Evolutionary conservation across 2,797 vertebrate genomes (phyloP).

Genomic region (Rousettus madagascariensis): DNA sequence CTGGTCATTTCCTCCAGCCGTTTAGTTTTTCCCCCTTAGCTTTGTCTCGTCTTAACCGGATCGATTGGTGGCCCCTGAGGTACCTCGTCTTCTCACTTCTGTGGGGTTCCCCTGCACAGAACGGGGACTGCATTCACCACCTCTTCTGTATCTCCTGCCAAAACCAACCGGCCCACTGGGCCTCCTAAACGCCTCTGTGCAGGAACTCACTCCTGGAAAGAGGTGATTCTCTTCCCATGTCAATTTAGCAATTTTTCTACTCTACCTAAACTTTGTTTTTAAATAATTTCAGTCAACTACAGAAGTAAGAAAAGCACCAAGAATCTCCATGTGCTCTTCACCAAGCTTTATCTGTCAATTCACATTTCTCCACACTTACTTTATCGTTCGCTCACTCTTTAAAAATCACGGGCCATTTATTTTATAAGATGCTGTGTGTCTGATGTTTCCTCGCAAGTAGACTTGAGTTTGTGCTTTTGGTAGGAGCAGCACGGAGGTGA

Average conservation of each 20-base stretch:
- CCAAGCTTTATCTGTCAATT: neutral
- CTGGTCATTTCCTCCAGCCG: neutral
- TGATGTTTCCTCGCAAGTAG: neutral
- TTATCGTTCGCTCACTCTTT: neutral
- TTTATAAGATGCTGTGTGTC: neutral
- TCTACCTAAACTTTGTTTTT: neutral
- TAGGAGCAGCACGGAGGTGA: neutral
- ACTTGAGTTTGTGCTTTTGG: neutral
- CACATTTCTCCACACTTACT: neutral
- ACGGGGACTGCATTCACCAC: too few relatives aligned
- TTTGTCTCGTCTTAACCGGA: neutral
- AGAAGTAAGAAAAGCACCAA: neutral
- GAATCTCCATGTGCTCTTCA: neutral
- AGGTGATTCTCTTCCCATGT: fast-evolving
- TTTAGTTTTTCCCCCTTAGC: neutral
- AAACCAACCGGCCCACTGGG: fast-evolving
- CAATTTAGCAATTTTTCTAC: neutral
- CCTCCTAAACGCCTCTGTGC: fast-evolving
- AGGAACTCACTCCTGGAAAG: neutral
- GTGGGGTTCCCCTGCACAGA: too few relatives aligned
- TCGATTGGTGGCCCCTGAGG: neutral
- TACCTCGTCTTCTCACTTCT: too few relatives aligned
- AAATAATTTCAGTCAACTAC: neutral
- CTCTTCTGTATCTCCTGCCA: too few relatives aligned
- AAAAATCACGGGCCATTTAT: neutral